Conservation (phyloP, 2,888 invertebrate species). For the Ariolimax columbianus region DNA sequence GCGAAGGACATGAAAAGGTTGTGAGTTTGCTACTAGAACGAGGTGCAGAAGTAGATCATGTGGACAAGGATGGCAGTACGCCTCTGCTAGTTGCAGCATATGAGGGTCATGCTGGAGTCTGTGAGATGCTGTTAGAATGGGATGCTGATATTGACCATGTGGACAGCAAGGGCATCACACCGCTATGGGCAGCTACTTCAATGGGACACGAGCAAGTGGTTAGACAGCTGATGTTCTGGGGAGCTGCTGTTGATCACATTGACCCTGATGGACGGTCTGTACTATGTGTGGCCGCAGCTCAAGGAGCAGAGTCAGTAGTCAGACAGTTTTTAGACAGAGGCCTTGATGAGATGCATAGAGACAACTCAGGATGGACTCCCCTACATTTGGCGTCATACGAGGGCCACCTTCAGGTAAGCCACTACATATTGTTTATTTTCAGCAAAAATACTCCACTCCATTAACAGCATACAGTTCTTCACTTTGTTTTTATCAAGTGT, state of each 20-base stretch:
- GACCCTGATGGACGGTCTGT: constrained; percentile 95
- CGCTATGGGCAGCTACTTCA: constrained; percentile 85
- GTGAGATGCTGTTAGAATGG: constrained; percentile 91
- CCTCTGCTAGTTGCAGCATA: constrained; percentile 78
- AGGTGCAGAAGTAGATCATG: constrained; percentile 77
- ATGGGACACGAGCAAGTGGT: constrained; percentile 93
- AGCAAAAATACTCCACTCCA: no score
- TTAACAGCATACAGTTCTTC: no score
- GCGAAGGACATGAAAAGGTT: constrained; percentile 79
- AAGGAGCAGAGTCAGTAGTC: constrained; percentile 87
- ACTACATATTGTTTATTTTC: no score
- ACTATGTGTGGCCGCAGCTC: constrained; percentile 80
- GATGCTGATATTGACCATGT: constrained; percentile 95
- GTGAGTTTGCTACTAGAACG: constrained; percentile 76
- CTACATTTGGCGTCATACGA: constrained; percentile 97
- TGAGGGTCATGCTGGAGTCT: constrained; percentile 82
- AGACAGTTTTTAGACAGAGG: constrained; percentile 87
- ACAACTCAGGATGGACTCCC: constrained; percentile 98
- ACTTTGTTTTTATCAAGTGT: no score
- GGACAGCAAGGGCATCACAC: constrained; percentile 81
- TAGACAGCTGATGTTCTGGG: constrained; percentile 93
- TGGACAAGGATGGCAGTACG: constrained; percentile 78
- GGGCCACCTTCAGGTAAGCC: constrained; percentile 88
- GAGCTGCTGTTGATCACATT: constrained; percentile 95
- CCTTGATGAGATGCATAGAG: constrained; percentile 84